These are phyloP conservation scores for Lepidothrix coronata DNA, from an alignment of 2,113 vertebrate species.

Conservation along the genomic window DNA sequence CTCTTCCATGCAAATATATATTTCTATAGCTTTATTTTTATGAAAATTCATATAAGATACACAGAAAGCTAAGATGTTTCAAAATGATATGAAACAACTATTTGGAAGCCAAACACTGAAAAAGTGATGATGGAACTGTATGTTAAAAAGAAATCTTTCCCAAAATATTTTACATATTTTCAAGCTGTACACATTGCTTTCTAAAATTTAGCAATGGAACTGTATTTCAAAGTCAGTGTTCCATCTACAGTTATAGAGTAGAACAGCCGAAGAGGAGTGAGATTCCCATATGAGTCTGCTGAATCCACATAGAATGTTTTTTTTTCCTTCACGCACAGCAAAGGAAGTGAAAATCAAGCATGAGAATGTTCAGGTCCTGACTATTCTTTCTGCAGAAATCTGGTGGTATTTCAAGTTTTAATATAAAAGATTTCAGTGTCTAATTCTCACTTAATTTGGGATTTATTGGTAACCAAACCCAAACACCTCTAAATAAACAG, in stretches of 20 bases:
- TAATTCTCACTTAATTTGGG: constrained; percentile 1
- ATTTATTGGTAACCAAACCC: constrained; percentile 7
- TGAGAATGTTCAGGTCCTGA: not conserved
- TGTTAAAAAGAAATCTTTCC: not conserved
- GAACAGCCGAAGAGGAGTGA: not conserved
- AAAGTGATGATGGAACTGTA: not conserved
- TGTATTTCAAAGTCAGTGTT: not conserved
- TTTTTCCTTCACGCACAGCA: not conserved
- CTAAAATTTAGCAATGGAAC: not conserved
- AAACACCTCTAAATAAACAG: not conserved
- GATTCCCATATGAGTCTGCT: not conserved
- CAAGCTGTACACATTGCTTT: not conserved
- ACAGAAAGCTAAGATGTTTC: not conserved
- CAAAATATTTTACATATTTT: not conserved
- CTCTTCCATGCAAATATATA: not conserved
- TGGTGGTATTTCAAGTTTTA: constrained; percentile 9
- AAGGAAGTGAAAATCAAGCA: constrained; percentile 5
- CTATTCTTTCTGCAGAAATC: not conserved
- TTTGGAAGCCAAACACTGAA: not conserved
- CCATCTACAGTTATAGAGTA: not conserved
- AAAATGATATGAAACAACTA: not conserved
- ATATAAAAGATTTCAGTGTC: not conserved
- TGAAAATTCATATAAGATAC: not conserved
- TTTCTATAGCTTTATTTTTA: not conserved
- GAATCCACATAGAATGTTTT: not conserved